These are phyloP conservation scores for Cyclura pinguis DNA, from an alignment of 2,797 vertebrate species.

Conservation along the genomic window DNA sequence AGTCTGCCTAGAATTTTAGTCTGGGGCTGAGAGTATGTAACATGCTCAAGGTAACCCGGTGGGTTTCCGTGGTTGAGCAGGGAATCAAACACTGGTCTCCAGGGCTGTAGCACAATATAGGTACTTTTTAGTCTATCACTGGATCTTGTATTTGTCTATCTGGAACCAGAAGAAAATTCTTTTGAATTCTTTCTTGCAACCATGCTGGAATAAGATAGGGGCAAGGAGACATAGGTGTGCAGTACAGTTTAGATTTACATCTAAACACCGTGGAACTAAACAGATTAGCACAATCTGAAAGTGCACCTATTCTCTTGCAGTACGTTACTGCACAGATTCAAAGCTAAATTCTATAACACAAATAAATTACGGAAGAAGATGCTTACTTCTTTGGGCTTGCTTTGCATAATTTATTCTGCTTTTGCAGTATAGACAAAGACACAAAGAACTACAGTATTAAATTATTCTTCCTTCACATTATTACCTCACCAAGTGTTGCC, in stretches of 20 bases:
- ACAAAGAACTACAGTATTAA: not conserved
- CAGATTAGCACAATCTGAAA: not conserved
- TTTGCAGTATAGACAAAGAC: not conserved
- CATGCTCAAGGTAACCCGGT: too few species aligned
- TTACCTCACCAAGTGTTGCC: too few species aligned
- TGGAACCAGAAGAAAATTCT: not conserved
- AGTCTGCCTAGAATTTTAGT: too few species aligned
- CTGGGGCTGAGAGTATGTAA: too few species aligned
- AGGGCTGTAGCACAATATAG: not conserved
- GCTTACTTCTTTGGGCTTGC: not conserved
- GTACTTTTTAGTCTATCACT: not conserved
- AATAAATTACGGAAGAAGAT: not conserved
- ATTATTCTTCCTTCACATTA: not conserved
- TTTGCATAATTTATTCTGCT: not conserved
- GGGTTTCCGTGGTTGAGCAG: too few species aligned
- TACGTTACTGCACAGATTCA: not conserved
- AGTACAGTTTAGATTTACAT: not conserved
- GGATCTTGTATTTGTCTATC: not conserved
- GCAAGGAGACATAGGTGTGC: not conserved
- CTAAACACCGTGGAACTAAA: not conserved
- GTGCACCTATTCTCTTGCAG: not conserved
- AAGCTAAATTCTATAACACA: not conserved
- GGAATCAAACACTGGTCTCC: too few species aligned
- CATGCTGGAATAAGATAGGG: too few species aligned
- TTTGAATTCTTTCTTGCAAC: not conserved